A percentile compares a stretch with the other conserved stretches of the same genome.
These are phyloP conservation scores for Lycocorax pyrrhopterus DNA, from an alignment of 2,113 vertebrate species.

Conservation along the genomic window DNA sequence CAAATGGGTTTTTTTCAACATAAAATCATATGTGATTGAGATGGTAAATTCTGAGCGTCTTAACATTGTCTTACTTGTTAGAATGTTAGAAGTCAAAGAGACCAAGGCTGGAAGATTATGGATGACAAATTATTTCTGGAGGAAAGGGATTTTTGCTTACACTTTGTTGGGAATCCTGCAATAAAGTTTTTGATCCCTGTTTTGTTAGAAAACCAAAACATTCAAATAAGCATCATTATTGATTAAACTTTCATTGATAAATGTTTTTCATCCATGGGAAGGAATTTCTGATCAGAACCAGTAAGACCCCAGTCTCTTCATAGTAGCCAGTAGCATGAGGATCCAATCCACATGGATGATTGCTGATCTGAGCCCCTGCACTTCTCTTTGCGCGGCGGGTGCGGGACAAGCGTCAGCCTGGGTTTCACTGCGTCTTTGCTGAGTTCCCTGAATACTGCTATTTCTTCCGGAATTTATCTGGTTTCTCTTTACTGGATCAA, in stretches of 20 bases:
- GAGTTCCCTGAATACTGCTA: background rate
- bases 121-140: background rate
- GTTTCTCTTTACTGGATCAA: background rate
- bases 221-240: background rate
- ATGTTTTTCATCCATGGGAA: background rate
- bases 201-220: background rate
- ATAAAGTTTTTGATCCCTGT: background rate
- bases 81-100: background rate
- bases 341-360: background rate
- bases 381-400: rapidly evolving
- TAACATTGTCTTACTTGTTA: background rate
- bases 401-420: background rate
- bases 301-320: background rate
- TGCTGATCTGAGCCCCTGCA: background rate
- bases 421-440: background rate
- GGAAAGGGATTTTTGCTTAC: background rate
- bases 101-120: background rate
- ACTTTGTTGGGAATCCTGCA: background rate
- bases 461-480: background rate
- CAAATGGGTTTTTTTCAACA: background rate
- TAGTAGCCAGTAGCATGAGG: background rate
- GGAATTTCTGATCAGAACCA: background rate
- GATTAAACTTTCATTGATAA: background rate
- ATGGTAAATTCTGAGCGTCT: background rate
- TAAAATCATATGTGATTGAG: background rate